Evolutionary conservation across 2,113 vertebrate genomes (phyloP).

Genomic region (Tragelaphus strepsiceros): DNA sequence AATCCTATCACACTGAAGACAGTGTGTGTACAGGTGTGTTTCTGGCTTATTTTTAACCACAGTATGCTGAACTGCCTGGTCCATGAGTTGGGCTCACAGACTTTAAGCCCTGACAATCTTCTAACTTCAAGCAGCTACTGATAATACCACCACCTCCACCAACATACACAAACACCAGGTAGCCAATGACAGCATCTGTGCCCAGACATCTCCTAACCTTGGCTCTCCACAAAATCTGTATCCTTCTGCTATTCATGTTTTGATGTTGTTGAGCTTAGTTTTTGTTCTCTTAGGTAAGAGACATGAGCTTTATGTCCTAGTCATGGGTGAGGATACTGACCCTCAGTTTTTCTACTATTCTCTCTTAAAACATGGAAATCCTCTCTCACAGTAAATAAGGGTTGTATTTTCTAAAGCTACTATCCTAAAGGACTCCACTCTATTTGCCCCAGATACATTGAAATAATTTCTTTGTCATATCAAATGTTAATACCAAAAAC

Average conservation of each 20-base stretch:
- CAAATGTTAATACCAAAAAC: not conserved
- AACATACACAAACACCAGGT: not conserved
- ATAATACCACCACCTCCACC: not conserved
- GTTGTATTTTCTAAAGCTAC: not conserved
- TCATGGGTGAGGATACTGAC: not conserved
- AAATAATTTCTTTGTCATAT: not conserved
- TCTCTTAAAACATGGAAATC: not conserved
- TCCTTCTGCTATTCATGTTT: not conserved
- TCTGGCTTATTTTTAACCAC: not conserved
- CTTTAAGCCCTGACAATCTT: not conserved
- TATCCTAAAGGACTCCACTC: not conserved
- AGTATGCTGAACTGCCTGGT: not conserved
- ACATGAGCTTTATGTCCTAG: not conserved
- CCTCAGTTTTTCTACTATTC: not conserved
- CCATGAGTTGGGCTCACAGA: not conserved
- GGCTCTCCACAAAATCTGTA: not conserved
- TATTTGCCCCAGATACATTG: not conserved
- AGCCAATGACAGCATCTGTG: not conserved
- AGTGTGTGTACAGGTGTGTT: not conserved
- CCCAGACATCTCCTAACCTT: not conserved
- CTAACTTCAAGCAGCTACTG: not conserved
- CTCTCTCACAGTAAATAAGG: not conserved
- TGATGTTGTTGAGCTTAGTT: not conserved
- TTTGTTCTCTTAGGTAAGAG: not conserved
- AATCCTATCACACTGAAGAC: not conserved